phyloP scores from a whole-genome alignment of 2,113 vertebrate species.

The Callionymus lyra region DNA sequence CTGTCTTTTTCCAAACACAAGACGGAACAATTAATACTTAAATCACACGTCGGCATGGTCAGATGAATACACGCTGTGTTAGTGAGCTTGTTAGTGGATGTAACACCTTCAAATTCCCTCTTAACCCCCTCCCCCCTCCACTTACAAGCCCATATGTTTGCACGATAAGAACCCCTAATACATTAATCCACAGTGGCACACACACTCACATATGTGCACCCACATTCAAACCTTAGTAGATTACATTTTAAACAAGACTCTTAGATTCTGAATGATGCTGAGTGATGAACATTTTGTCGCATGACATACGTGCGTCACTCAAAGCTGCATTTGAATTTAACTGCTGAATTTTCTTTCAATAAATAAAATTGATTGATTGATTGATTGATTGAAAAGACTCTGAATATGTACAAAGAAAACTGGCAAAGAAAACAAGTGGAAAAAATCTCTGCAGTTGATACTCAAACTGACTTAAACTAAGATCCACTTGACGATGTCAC shows the following conservation, averaged over 20 bases:
- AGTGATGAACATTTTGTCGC: too few species aligned
- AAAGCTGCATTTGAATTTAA: too few species aligned
- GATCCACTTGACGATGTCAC: too few species aligned
- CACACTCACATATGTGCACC: conserved; percentile 2
- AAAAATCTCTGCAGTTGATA: too few species aligned
- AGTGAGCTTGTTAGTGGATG: conserved; percentile 27
- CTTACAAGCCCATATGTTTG: conserved; percentile 41
- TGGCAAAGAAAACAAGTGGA: too few species aligned
- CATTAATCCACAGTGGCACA: conserved; percentile 9
- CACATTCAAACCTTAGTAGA: conserved; percentile 22
- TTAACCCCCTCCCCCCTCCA: conserved; percentile 7
- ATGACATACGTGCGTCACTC: too few species aligned
- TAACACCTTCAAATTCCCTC: conserved; percentile 14
- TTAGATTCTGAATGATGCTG: too few species aligned
- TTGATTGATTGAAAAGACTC: too few species aligned
- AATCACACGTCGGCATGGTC: conserved; percentile 25
- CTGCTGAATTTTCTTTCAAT: too few species aligned
- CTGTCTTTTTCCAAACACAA: conserved; percentile 2
- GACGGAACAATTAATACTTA: conserved; percentile 1
- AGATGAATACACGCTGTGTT: conserved; percentile 6
- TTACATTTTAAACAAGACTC: conserved; percentile 2
- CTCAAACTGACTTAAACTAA: too few species aligned
- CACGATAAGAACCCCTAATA: conserved; percentile 32
- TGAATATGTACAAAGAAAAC: too few species aligned
- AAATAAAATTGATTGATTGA: too few species aligned